Evolutionary conservation across 1,140 invertebrate species (phyloP).

Genomic region (Bombus vancouverensis): DNA sequence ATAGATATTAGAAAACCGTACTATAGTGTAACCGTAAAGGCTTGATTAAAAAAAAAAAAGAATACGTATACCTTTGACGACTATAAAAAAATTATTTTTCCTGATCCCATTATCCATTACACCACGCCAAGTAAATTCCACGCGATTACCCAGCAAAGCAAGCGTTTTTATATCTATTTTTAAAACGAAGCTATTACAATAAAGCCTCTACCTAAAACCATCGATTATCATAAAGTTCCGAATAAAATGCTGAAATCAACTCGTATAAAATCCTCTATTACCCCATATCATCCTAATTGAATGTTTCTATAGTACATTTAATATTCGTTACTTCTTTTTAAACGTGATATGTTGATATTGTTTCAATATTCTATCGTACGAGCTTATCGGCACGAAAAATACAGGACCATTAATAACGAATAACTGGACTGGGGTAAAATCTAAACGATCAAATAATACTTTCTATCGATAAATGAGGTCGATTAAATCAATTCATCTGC

Average conservation of each 20-base stretch:
- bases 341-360: neutral
- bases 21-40: neutral
- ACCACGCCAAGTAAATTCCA: neutral
- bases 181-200: neutral
- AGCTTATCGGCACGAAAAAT: neutral
- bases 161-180: constrained; percentile 1
- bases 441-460: neutral
- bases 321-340: neutral
- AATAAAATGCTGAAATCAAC: too few species aligned
- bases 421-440: neutral
- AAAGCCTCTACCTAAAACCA: neutral
- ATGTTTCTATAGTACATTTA: too few species aligned
- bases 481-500: constrained; percentile 41
- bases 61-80: neutral
- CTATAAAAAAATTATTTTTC: neutral
- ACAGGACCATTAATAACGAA: neutral
- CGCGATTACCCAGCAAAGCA: neutral
- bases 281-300: neutral
- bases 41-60: neutral
- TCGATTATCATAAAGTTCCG: neutral
- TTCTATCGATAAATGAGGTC: constrained; percentile 14
- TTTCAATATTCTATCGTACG: neutral
- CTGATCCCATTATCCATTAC: neutral
- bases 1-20: neutral
- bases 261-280: neutral